Base-by-base conservation (phyloP, 2,888 invertebrate genomes). In the Brenthis ino region DNA sequence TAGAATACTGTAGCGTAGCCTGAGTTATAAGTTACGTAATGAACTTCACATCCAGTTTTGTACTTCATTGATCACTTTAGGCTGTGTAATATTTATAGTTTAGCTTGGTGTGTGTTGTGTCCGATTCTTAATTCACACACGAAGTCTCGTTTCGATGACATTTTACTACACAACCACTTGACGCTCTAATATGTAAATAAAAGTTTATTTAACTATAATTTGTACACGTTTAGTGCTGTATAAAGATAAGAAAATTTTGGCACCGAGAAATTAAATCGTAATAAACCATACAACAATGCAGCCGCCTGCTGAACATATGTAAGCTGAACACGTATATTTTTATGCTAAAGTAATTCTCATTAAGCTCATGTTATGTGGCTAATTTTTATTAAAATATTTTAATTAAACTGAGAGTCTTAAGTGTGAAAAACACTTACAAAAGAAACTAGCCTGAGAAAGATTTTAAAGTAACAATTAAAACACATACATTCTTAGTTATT, bases 21-120 rank as follows among this genome's bases (percentile, higher is more conserved):
- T 47, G 28, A 63, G 55, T 61, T 64, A 74, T 70, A 11, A 48
- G 58, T 58, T 24, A 24, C 74, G 64, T 65, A 71, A 73, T 76
- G 80, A 81, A 81, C 80, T 81, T 79, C 82, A 83, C 85, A 78
- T 82, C 82, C 82, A 80, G 75, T 77, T 90, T 91, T 91, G 91
- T 91, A 90, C 91, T 91, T 87, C 85, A 81, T 65, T 80, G 84
- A 88, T 88, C 91, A 89, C 88, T 83, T 82, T 50, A 43, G 54
- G 53, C 61, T 61, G 37, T 67, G 67, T 54, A 63, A 51, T 67
- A 28, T 51, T 51, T 33, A 43, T 24, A 61, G 24, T 50, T 61
- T 50, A 20, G 53, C 33, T 51, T 20, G 13, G 37, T 28, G 16
- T 37, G 54, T 33, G 20, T 13, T 28, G 20, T 20, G 50, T 63